These are phyloP conservation scores for Zapus hudsonius DNA, from an alignment of 2,113 vertebrate genomes.

Conservation along the genomic window DNA sequence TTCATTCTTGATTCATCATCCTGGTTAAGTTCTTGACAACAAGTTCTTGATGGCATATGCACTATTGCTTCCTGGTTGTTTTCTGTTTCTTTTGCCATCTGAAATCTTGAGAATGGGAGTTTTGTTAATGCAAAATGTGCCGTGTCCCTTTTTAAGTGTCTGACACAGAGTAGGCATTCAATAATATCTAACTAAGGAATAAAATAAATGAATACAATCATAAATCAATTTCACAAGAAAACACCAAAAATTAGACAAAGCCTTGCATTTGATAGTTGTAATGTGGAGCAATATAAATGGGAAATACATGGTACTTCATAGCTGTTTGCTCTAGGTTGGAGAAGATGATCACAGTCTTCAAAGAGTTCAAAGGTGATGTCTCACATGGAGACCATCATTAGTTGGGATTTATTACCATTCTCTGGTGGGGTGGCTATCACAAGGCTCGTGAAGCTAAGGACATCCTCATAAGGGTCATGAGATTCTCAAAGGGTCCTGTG, in stretches of 20 bases:
- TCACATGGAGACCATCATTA: neutral
- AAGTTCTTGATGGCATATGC: neutral
- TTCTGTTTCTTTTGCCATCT: neutral
- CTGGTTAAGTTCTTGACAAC: neutral
- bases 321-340: too few relatives aligned
- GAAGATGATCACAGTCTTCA: too few relatives aligned
- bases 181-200: neutral
- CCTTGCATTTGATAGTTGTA: neutral
- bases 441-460: too few relatives aligned
- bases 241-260: neutral
- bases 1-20: neutral
- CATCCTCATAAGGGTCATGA: too few relatives aligned
- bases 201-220: neutral
- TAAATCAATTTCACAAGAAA: neutral
- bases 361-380: neutral
- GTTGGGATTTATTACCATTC: neutral
- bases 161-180: neutral
- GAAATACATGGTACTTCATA: neutral
- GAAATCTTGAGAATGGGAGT: neutral
- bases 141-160: neutral
- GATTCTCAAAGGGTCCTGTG: too few relatives aligned
- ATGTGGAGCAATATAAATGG: neutral
- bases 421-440: neutral
- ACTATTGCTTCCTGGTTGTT: neutral
- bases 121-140: neutral